These are phyloP conservation scores for Noctilio leporinus DNA, from an alignment of 2,113 vertebrate genomes.

Conservation along the genomic window DNA sequence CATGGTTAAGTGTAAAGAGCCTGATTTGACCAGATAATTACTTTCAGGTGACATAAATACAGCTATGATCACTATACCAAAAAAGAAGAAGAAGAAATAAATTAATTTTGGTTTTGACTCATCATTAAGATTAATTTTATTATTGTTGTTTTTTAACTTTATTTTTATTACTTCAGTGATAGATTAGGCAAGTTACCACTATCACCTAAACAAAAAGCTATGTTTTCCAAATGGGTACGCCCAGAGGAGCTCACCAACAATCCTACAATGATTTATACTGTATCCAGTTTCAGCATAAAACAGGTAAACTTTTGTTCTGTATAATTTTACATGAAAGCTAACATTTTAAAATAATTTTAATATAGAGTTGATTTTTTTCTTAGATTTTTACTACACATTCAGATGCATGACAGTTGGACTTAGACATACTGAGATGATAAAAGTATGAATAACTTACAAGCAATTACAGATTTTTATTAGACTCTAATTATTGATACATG, in stretches of 20 bases:
- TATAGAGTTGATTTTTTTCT: neutral
- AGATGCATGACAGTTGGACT: neutral
- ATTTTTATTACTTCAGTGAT: conserved; percentile 81
- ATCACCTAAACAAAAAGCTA: conserved; percentile 95
- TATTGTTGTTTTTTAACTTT: conserved; percentile 15
- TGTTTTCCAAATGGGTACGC: conserved; percentile 95
- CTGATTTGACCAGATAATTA: neutral
- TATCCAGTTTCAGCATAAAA: conserved; percentile 99
- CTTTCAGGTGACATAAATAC: neutral
- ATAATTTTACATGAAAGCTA: neutral
- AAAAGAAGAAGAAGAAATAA: neutral
- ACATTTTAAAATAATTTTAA: conserved; percentile 9
- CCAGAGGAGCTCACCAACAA: conserved; percentile 95
- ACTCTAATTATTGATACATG: neutral
- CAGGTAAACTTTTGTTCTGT: conserved; percentile 82
- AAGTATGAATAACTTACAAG: neutral
- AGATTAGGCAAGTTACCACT: conserved; percentile 91
- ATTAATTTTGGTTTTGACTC: conserved; percentile 32
- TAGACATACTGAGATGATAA: neutral
- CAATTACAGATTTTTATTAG: neutral
- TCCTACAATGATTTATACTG: conserved; percentile 98
- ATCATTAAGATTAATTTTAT: neutral
- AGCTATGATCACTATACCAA: neutral
- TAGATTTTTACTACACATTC: neutral
- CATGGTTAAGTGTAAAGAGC: neutral